phyloP scores from a whole-genome alignment of 2,888 invertebrate species.

The Cylloceria caligata region DNA sequence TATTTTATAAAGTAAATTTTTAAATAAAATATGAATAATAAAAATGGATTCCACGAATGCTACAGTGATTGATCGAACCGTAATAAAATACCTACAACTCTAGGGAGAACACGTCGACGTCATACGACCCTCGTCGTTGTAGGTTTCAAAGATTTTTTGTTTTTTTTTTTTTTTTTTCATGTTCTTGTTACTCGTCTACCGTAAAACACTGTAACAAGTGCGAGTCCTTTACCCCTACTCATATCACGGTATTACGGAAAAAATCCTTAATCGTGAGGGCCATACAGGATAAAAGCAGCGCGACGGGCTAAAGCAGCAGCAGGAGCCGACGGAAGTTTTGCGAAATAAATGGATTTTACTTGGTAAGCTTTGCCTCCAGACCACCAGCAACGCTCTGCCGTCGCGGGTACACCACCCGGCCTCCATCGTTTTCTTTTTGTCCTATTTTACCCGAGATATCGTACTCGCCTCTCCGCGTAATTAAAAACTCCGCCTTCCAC shows the following conservation, averaged over 20 bases:
- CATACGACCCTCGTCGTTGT: no score
- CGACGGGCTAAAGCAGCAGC: conserved; percentile 24
- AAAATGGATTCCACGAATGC: no score
- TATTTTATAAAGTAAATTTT: neutral
- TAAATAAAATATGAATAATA: neutral
- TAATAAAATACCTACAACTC: no score
- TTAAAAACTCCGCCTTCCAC: conserved; percentile 62
- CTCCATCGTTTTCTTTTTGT: conserved; percentile 35
- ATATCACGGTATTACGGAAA: conserved; percentile 26
- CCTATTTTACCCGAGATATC: conserved; percentile 59
- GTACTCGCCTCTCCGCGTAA: conserved; percentile 54
- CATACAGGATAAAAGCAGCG: conserved; percentile 28
- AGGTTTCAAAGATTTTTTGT: no score
- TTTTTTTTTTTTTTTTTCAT: neutral
- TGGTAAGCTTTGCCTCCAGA: conserved; percentile 49
- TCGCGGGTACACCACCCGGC: conserved; percentile 33
- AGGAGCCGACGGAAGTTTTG: conserved; percentile 51
- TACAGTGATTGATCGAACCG: no score
- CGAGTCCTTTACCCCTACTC: conserved; percentile 9
- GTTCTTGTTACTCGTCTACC: neutral
- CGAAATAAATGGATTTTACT: conserved; percentile 68
- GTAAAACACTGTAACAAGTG: conserved; percentile 1
- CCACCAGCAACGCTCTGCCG: conserved; percentile 33
- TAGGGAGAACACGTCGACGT: no score
- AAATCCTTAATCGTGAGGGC: conserved; percentile 39